These are phyloP conservation scores for Macrochelys suwanniensis DNA, from an alignment of 2,797 vertebrate genomes.

Conservation along the genomic window DNA sequence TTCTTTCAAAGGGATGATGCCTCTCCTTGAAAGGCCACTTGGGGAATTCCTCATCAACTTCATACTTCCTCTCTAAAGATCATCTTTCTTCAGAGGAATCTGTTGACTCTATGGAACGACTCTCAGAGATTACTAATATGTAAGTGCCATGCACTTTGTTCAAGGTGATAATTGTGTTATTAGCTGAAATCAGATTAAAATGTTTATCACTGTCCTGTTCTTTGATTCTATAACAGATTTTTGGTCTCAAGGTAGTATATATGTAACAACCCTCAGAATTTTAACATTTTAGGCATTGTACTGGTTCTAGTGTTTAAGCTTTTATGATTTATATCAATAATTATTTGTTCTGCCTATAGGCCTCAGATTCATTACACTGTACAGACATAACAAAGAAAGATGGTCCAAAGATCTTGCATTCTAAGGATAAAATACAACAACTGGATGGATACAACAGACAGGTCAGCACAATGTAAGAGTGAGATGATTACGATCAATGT, in stretches of 20 bases:
- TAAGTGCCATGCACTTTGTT: not conserved
- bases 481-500: not conserved
- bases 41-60: constrained; percentile 18
- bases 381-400: not conserved
- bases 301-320: not conserved
- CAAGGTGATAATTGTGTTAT: not conserved
- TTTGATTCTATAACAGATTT: not conserved
- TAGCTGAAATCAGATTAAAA: constrained; percentile 15
- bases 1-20: constrained; percentile 31
- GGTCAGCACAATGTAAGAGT: not conserved
- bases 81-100: not conserved
- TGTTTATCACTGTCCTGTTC: not conserved
- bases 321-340: not conserved
- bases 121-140: not conserved
- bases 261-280: not conserved
- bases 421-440: not conserved
- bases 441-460: not conserved
- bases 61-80: not conserved
- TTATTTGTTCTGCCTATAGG: not conserved
- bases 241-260: not conserved
- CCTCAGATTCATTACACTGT: not conserved
- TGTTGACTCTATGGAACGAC: not conserved
- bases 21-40: not conserved
- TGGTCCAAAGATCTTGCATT: not conserved
- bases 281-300: not conserved